These are phyloP conservation scores for Liasis olivaceus DNA, from an alignment of 2,797 vertebrate genomes.

Conservation along the genomic window DNA sequence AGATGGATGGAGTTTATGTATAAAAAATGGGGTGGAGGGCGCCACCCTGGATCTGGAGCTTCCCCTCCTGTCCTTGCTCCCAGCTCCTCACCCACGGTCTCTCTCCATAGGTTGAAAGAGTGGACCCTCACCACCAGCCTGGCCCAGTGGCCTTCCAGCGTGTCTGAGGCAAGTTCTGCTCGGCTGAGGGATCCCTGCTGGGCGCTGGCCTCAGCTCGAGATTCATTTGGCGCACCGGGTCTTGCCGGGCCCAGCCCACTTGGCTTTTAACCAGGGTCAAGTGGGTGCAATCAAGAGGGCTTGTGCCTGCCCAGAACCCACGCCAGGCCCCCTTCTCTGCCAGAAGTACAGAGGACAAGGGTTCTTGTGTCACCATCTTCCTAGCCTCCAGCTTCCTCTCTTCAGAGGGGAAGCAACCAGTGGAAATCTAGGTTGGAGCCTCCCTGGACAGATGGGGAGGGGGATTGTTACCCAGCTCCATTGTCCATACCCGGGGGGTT, in stretches of 20 bases:
- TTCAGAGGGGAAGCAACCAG: neutral
- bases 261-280: neutral
- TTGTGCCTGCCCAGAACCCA: neutral
- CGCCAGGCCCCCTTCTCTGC: neutral
- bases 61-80: neutral
- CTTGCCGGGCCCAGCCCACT: neutral
- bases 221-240: neutral
- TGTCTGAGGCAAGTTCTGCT: constrained; percentile 71
- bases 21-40: neutral
- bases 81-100: neutral
- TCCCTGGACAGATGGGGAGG: neutral
- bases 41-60: neutral
- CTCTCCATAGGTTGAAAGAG: constrained; percentile 76
- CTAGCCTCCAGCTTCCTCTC: neutral
- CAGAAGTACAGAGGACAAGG: no score
- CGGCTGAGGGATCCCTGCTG: neutral
- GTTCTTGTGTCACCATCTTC: no score
- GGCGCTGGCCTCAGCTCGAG: neutral
- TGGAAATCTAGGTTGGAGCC: neutral
- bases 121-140: constrained; percentile 79
- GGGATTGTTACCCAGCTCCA: neutral
- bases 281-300: neutral
- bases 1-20: neutral
- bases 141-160: constrained; percentile 77
- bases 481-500: neutral